Base-by-base conservation (phyloP, 2,113 vertebrate genomes). In the Mesitornis unicolor region DNA sequence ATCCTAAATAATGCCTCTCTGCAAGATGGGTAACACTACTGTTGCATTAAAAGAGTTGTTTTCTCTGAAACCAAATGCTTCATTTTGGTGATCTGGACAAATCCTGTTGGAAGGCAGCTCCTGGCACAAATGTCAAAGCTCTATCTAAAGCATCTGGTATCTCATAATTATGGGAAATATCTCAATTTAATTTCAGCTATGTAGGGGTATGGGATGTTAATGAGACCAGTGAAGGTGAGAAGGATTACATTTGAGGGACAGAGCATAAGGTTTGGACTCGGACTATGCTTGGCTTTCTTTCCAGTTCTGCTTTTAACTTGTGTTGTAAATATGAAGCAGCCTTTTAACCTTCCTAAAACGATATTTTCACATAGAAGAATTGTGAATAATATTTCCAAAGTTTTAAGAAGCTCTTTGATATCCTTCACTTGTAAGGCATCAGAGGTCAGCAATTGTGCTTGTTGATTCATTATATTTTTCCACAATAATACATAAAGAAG, bases 401-500 rank as follows among this genome's bases (percentile, higher is more conserved):
- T 64, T 87, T 84, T 84, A 86, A 85, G 45, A 50, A 80, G 16
- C 38, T 65, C 42, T 87, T 85, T 74, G 59, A 93, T 92, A 64
- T 84, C 31, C 21, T 93, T 70, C 4, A 1, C 35, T 82, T 89
- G 31, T 33, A 43, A 75, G 16, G 54, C 1, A 3, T 74, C 35
- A 51, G 51, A 84, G 18, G n/a, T 88, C 79, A 63, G 31, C 69
- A 84, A 82, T 8, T 78, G 20, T 63, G 20, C 59, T 65, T 84
- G 45, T 33, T 87, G 14, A 56, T 93, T 79, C 18, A 24, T n/a
- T 79, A 9, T 87, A 18, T 68, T 94, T 96, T 96, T 87, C 42
- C 54, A 85, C 29, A 67, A 4, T 13, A 65, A 93, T 57, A 45
- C 50, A 43, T 9, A 69, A 31, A 84, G 26, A 87, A 82, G 21